Base-by-base conservation (phyloP, 2,888 invertebrate species). In the Meteorus colon region DNA sequence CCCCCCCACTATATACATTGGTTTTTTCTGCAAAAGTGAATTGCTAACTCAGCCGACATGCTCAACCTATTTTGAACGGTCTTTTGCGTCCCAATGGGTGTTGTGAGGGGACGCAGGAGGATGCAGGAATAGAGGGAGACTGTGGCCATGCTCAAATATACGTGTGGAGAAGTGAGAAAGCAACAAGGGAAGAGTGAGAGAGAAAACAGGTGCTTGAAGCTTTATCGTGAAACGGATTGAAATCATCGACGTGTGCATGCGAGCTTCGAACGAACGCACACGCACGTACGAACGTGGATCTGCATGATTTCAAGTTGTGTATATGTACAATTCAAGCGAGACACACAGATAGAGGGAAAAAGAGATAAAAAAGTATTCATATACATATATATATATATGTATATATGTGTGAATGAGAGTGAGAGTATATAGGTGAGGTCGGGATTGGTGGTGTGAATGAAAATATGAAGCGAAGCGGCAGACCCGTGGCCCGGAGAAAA, bases 181-280 rank as follows among this genome's bases (percentile, higher is more conserved):
- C 34, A 34, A 34, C 34, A 34, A 34, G 34, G 8, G 37, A 34
- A 10, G 31, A 14, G 19, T 4, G 10, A 29, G 37, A 24, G 48
- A 16, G 27, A 31, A 34, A 63, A n/a, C 29, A 19, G 19, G 55
- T 55, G 55, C 31, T 41, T 76, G 29, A 12, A 41, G 78, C 72
- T 77, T 79, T 78, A 76, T 81, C 81, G 78, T 77, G 78, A 81
- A 82, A 82, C 82, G 81, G 81, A 85, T 85, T 82, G 82, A 82
- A 83, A 77, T 82, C 83, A 81, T 77, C 80, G 82, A 73, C 77
- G 79, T 81, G 81, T 82, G 77, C 78, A 45, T 77, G 16, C 63
- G 63, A 70, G 59, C 72, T 63, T 72, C 75, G 75, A 72, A 75
- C 78, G 78, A 73, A 74, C 75, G 75, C 73, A 76, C 78, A 78